Conservation (phyloP, 2,113 vertebrate species). For the Nothobranchius furzeri region DNA sequence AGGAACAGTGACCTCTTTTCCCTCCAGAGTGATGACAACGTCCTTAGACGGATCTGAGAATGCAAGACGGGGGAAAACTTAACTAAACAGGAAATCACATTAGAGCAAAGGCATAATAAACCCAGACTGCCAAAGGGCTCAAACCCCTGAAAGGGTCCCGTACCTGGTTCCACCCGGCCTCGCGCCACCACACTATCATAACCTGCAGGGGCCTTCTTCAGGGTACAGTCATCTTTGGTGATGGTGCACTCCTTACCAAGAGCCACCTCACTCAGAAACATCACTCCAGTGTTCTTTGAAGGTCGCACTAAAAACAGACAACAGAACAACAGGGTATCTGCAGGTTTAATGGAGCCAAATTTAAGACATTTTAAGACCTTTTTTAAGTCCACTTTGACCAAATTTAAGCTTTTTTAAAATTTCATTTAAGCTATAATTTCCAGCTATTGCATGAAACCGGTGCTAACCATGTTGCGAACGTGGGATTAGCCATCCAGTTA, state of each 20-base stretch:
- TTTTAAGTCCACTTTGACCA: too few relatives aligned
- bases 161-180: slow-evolving; percentile 86
- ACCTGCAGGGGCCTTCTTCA: slow-evolving; percentile 76
- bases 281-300: slow-evolving; percentile 80
- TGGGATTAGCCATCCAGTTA: too few relatives aligned
- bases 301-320: slow-evolving; percentile 69
- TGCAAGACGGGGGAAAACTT: slow-evolving; percentile 3
- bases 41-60: slow-evolving; percentile 84
- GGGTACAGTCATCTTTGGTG: slow-evolving; percentile 58
- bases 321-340: too few relatives aligned
- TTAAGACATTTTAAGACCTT: too few relatives aligned
- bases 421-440: too few relatives aligned
- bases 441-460: too few relatives aligned
- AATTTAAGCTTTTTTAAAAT: too few relatives aligned
- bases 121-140: background rate
- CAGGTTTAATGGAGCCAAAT: too few relatives aligned
- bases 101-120: too few relatives aligned
- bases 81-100: too few relatives aligned
- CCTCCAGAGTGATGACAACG: slow-evolving; percentile 79
- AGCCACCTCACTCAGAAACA: slow-evolving; percentile 92
- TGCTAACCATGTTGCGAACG: too few relatives aligned
- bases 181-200: slow-evolving; percentile 86
- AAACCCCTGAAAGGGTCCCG: background rate
- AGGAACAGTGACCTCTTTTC: slow-evolving; percentile 82
- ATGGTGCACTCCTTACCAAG: slow-evolving; percentile 84